Conservation (phyloP, 1,140 invertebrate genomes). For the fruit fly (Drosophila melanogaster) region Release_6_plus_ISO1_MT NT_033779.5:5392001-5392500, state of each 20-base stretch:
- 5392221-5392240: slow-evolving; percentile 65
- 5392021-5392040: slow-evolving; percentile 81
- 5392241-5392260: slow-evolving; percentile 59
- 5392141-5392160: slow-evolving; percentile 62
- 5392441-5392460: slow-evolving; percentile 56
- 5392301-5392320: slow-evolving; percentile 81
- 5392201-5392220: slow-evolving; percentile 21
- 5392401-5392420: slow-evolving; percentile 68
- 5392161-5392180: slow-evolving; percentile 71
- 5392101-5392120: slow-evolving; percentile 68
- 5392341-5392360: slow-evolving; percentile 61
- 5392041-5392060: slow-evolving; percentile 22
- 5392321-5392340: slow-evolving; percentile 1
- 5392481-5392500: slow-evolving; percentile 22
- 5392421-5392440: slow-evolving; percentile 37
- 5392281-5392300: slow-evolving; percentile 77
- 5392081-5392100: slow-evolving; percentile 2
- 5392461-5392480: slow-evolving; percentile 47
- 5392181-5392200: slow-evolving; percentile 79
- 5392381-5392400: slow-evolving; percentile 42
- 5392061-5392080: slow-evolving; percentile 60
- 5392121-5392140: slow-evolving; percentile 32
- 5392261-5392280: slow-evolving; percentile 75
- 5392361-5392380: slow-evolving; percentile 69
- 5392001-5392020: slow-evolving; percentile 80